Evolutionary conservation across 2,888 invertebrate species (phyloP), one percentile per base, ranked within the genome.

Genomic region (Polyommatus icarus): DNA sequence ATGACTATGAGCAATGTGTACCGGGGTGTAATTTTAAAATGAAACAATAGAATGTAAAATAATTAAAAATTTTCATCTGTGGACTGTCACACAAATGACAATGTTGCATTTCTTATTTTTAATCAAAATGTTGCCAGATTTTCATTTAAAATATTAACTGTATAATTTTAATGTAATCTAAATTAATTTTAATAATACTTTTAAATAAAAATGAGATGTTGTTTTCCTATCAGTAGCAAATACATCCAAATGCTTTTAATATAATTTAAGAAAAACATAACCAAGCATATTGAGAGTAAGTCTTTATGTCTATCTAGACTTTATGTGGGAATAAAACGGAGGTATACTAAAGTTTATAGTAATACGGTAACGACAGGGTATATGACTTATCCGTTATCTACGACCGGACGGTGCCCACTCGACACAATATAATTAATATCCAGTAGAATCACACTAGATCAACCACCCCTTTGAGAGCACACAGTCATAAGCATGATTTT

Each of bases 321-420:
- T 67, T 32, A 67, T 67, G 67, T 67, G 29, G 2, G 15, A 29
- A 67, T 67, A 67, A 67, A 67, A 67, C 29, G 29, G 18, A 29
- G 67, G 29, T 67, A 32, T 67, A 32, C 40, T 72, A 40, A 40
- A 72, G 20, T 20, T 72, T 72, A 72, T 72, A 40, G 36, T 72
- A 72, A 72, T 36, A 72, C 10, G 20, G 40, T 40, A 36, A 40
- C 72, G 72, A 36, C 40, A n/a, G 40, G n/a, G 72, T 72, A 71
- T 71, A n/a, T n/a, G 40, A 20, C 36, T 72, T 72, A 72, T 72
- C 72, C 72, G 36, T 72, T 72, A 72, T 72, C 72, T 72, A 40
- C 20, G 20, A n/a, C 36, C 72, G n/a, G 40, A 18, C 72, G 40
- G 72, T 67, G 24, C 12, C 61, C 61, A 32, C 67, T 15, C 0